phyloP scores from a whole-genome alignment of 1,140 invertebrate species.

The Chionoecetes opilio region DNA sequence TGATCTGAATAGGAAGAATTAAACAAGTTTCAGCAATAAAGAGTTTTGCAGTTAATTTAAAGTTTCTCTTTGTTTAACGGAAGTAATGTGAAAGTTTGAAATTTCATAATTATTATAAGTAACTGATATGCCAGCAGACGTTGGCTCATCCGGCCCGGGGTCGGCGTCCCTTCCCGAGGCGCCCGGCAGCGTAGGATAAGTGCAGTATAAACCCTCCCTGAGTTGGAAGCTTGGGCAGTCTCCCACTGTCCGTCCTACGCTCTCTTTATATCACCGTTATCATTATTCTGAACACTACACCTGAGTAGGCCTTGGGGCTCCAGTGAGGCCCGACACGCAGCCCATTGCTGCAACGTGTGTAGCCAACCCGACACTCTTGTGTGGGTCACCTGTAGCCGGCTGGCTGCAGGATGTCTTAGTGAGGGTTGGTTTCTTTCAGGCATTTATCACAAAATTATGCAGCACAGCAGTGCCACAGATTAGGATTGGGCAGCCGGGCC shows the following conservation, averaged over 20 bases:
- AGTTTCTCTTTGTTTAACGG: not conserved
- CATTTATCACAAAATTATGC: not conserved
- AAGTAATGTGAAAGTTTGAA: not conserved
- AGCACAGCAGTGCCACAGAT: not conserved
- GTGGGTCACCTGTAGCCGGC: not conserved
- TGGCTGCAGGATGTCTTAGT: not conserved
- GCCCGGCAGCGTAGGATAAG: conserved; percentile 74
- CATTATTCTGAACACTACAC: conserved; percentile 76
- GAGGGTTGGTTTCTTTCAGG: not conserved
- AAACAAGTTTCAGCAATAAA: conserved; percentile 21
- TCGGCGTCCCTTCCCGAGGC: conserved; percentile 67
- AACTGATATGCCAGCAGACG: not conserved
- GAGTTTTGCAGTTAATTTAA: not conserved
- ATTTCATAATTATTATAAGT: not conserved
- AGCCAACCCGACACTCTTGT: not conserved
- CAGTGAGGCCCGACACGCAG: not conserved
- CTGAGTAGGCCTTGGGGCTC: conserved; percentile 70
- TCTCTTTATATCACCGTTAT: conserved; percentile 78
- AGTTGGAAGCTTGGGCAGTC: conserved; percentile 78
- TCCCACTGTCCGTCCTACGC: conserved; percentile 77
- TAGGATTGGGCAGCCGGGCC: not conserved
- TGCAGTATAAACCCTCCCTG: conserved; percentile 78
- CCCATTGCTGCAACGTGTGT: not conserved
- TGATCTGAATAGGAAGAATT: conserved; percentile 17
- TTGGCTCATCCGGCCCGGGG: conserved; percentile 1